Evolutionary conservation across 1,140 invertebrate species (phyloP).

Genomic region (Trichogramma pretiosum): DNA sequence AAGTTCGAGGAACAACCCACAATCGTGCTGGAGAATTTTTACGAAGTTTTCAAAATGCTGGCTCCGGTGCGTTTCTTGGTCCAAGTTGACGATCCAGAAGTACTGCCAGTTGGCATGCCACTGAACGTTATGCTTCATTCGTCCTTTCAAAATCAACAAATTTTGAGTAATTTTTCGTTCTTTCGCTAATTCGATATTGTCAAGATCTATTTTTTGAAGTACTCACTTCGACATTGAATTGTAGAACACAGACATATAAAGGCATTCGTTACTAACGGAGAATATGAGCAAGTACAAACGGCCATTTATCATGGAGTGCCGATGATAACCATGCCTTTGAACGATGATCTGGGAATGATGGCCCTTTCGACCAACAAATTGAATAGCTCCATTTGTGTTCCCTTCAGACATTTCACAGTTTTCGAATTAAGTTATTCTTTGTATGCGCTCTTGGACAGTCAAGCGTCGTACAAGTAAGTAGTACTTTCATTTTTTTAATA

Average conservation of each 20-base stretch:
- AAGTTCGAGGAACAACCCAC: conserved; percentile 50
- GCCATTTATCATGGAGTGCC: conserved; percentile 62
- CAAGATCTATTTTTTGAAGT: conserved; percentile 24
- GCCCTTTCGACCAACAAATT: conserved; percentile 29
- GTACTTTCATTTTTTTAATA: conserved; percentile 9
- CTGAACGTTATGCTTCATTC: conserved; percentile 52
- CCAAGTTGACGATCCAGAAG: conserved; percentile 27
- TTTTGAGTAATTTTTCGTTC: conserved; percentile 26
- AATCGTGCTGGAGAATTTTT: conserved; percentile 23
- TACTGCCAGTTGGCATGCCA: conserved; percentile 39
- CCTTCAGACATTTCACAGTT: conserved; percentile 33
- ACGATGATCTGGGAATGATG: conserved; percentile 57
- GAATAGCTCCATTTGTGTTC: conserved; percentile 21
- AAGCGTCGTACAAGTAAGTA: conserved; percentile 29
- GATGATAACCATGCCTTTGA: conserved; percentile 58
- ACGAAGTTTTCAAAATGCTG: conserved; percentile 26
- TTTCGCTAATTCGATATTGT: conserved; percentile 50
- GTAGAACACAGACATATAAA: conserved; percentile 59
- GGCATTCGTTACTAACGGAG: conserved; percentile 62
- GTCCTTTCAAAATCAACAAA: conserved; percentile 56
- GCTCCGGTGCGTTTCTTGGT: conserved; percentile 27
- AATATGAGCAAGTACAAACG: conserved; percentile 61
- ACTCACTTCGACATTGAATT: too few relatives aligned
- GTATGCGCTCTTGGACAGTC: too few relatives aligned
- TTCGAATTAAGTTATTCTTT: conserved; percentile 30